Conservation (phyloP, 2,113 vertebrate genomes). For the Burhinus oedicnemus region DNA sequence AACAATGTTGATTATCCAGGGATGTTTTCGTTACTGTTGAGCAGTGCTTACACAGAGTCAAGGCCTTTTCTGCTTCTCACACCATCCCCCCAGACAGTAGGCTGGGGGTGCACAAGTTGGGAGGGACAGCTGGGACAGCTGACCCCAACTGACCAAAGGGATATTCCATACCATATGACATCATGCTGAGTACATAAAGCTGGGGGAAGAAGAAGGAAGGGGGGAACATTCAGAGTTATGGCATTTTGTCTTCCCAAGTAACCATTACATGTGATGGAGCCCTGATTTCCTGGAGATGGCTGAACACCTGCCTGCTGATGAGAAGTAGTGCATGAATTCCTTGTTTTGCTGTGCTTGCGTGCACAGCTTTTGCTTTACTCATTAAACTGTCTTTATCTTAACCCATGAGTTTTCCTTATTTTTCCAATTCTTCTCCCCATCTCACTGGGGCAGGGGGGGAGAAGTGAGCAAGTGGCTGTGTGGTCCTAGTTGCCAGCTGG, state of each 20-base stretch:
- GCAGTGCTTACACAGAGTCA: not conserved
- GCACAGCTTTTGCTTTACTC: not conserved
- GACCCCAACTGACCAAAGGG: not conserved
- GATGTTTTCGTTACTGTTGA: not conserved
- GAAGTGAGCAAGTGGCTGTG: not conserved
- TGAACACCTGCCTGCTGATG: not conserved
- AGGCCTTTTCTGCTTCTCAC: not conserved
- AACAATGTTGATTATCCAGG: not conserved
- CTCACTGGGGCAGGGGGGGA: not conserved
- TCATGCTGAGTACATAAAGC: not conserved
- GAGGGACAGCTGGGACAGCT: not conserved
- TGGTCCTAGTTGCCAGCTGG: not conserved
- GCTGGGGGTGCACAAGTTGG: not conserved
- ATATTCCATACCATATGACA: not conserved
- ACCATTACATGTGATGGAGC: not conserved
- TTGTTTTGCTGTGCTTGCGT: not conserved
- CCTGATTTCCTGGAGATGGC: not conserved
- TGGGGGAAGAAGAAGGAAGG: not conserved
- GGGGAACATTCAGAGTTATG: not conserved
- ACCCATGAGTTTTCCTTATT: not conserved
- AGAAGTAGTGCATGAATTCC: not conserved
- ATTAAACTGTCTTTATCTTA: not conserved
- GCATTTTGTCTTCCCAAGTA: not conserved
- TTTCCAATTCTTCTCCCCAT: not conserved
- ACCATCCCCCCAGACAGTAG: not conserved